Conservation (phyloP, 2,888 invertebrate genomes). For the Cyaniris semiargus region DNA sequence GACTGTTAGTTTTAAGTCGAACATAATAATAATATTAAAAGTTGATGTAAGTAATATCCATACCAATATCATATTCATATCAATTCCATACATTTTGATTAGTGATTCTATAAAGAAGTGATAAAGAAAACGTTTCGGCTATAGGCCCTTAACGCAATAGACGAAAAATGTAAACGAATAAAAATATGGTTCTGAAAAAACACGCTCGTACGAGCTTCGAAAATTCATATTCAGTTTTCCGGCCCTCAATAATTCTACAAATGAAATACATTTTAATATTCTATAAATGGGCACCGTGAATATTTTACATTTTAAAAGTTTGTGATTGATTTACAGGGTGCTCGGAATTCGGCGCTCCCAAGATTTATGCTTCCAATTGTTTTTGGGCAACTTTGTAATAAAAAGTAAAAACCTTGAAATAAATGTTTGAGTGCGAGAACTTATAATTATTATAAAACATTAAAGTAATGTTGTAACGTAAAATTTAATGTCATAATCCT, state of each 20-base stretch:
- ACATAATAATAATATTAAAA: no score
- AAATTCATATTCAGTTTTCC: slow-evolving; percentile 6
- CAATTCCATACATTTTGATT: no score
- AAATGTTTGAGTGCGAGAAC: background rate
- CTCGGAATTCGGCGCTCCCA: background rate
- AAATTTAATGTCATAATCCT: no score
- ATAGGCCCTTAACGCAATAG: no score
- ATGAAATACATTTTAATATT: slow-evolving; percentile 9
- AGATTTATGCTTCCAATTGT: background rate
- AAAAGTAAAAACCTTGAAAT: background rate
- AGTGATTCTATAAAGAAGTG: no score
- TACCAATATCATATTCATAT: no score
- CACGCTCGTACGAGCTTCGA: background rate
- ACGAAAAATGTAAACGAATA: background rate
- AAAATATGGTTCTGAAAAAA: slow-evolving; percentile 4
- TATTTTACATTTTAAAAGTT: slow-evolving; percentile 9
- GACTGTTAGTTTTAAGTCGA: no score
- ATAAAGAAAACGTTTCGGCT: no score
- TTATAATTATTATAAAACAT: no score
- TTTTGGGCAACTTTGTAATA: background rate
- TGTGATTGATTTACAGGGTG: slow-evolving; percentile 4
- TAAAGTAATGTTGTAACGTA: no score
- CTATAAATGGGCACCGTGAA: background rate
- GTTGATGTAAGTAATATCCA: no score
- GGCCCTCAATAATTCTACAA: background rate